Conservation (phyloP, 2,888 invertebrate species). For the Synergus itoensis region DNA sequence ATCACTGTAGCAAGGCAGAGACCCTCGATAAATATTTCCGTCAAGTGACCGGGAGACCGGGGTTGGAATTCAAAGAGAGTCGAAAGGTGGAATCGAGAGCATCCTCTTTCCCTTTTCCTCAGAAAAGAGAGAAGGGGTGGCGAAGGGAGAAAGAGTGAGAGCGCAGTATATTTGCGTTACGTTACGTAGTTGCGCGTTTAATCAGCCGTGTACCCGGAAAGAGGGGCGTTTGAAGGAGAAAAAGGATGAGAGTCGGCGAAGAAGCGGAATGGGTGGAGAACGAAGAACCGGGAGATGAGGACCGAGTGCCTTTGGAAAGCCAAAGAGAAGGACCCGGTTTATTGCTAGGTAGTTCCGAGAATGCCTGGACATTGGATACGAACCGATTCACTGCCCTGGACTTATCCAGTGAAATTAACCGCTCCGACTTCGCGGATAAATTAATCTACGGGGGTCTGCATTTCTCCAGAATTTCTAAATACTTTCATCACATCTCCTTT, state of each 20-base stretch:
- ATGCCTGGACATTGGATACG: constrained; percentile 39
- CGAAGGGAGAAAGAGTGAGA: constrained; percentile 48
- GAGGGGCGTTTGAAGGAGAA: constrained; percentile 68
- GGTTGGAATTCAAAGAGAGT: constrained; percentile 74
- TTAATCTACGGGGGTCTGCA: constrained; percentile 26
- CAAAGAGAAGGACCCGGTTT: constrained; percentile 31
- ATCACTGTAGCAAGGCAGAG: constrained; percentile 42
- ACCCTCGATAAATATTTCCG: constrained; percentile 77
- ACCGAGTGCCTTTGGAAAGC: constrained; percentile 34
- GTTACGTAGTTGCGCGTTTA: constrained; percentile 77
- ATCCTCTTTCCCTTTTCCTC: constrained; percentile 52
- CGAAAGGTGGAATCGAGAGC: constrained; percentile 74
- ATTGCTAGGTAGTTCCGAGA: constrained; percentile 28
- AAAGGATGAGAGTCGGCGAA: constrained; percentile 59
- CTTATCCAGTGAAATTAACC: constrained; percentile 32
- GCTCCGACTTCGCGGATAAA: constrained; percentile 20
- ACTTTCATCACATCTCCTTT: background rate
- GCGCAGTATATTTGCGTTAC: constrained; percentile 75
- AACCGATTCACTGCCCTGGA: constrained; percentile 32
- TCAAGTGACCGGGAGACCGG: constrained; percentile 72
- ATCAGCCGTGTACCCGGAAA: constrained; percentile 74
- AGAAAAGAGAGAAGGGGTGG: constrained; percentile 49
- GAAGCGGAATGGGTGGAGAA: constrained; percentile 46
- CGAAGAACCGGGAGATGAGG: constrained; percentile 30
- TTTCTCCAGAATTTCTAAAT: constrained; percentile 13